A percentile compares a stretch with the other conserved stretches of the same genome.
Evolutionary conservation across 2,888 invertebrate genomes (phyloP).

Genomic region (Scaptomyza parva): DNA sequence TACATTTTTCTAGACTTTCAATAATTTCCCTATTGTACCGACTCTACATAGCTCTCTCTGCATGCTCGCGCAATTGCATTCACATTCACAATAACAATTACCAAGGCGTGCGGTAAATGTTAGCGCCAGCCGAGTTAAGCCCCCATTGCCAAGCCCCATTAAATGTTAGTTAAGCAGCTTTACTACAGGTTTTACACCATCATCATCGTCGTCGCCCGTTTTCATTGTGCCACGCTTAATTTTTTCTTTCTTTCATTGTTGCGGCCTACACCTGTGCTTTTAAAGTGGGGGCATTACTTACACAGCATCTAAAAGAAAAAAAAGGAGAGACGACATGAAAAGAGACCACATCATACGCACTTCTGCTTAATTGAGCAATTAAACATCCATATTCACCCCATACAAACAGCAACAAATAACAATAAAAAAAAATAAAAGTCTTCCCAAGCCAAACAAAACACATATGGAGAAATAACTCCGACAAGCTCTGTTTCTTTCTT

Average conservation of each 20-base stretch:
- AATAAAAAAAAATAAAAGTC: slow-evolving; percentile 40
- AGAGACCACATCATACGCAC: slow-evolving; percentile 56
- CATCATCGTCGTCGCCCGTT: slow-evolving; percentile 13
- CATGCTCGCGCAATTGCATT: slow-evolving; percentile 20
- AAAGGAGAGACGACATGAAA: slow-evolving; percentile 7
- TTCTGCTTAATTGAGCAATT: slow-evolving; percentile 82
- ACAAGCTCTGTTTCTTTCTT: neutral
- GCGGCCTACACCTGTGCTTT: slow-evolving; percentile 66
- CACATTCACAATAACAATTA: slow-evolving; percentile 49
- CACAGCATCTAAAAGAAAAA: slow-evolving; percentile 57
- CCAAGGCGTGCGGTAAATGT: slow-evolving; percentile 58
- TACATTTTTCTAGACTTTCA: slow-evolving; percentile 19
- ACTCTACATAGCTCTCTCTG: neutral
- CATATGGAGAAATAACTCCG: slow-evolving; percentile 76
- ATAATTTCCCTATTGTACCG: slow-evolving; percentile 31
- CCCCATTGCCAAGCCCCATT: slow-evolving; percentile 53
- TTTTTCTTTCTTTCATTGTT: slow-evolving; percentile 20
- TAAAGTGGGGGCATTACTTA: slow-evolving; percentile 27
- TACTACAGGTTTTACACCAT: slow-evolving; percentile 52
- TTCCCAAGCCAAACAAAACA: slow-evolving; percentile 68
- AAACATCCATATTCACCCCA: slow-evolving; percentile 77
- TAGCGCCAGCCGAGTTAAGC: slow-evolving; percentile 66
- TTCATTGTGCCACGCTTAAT: slow-evolving; percentile 44
- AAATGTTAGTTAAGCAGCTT: slow-evolving; percentile 72
- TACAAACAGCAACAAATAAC: slow-evolving; percentile 36